A percentile compares a stretch with the other conserved stretches of the same genome.
phyloP scores from a whole-genome alignment of 2,797 vertebrate species.

The Silurus aristotelis region DNA sequence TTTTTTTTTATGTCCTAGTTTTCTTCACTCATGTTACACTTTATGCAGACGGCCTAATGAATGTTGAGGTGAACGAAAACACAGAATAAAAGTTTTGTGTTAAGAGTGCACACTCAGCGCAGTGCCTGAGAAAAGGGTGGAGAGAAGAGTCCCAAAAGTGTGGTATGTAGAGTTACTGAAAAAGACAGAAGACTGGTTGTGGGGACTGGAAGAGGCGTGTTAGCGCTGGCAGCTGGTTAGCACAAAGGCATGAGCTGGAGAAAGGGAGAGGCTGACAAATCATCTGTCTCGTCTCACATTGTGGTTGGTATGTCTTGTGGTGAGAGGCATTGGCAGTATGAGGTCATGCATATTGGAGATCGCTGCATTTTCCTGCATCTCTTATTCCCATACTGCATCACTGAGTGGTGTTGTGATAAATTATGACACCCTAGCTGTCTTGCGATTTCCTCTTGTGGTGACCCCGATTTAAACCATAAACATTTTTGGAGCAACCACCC shows the following conservation, averaged over 20 bases:
- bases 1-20: conserved; percentile 65
- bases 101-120: conserved; percentile 68
- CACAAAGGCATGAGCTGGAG: conserved; percentile 23
- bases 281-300: conserved; percentile 48
- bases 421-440: conserved; percentile 49
- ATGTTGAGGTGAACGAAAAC: conserved; percentile 47
- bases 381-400: conserved; percentile 50
- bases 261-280: conserved; percentile 60
- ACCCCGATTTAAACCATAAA: conserved; percentile 51
- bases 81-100: conserved; percentile 67
- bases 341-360: conserved; percentile 46
- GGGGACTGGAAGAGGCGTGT: conserved; percentile 61
- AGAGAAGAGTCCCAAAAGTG: conserved; percentile 38
- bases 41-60: conserved; percentile 41
- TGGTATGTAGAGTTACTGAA: conserved; percentile 42
- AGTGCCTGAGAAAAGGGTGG: conserved; percentile 33
- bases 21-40: conserved; percentile 60
- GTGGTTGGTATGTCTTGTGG: conserved; percentile 54
- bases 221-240: conserved; percentile 47
- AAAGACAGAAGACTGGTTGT: conserved; percentile 49
- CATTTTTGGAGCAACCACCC: conserved; percentile 41
- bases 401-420: conserved; percentile 53
- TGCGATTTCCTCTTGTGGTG: conserved; percentile 52
- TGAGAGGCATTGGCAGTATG: conserved; percentile 56
- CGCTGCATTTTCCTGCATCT: conserved; percentile 47